phyloP scores from a whole-genome alignment of 2,888 invertebrate genomes.

The Tenthredo amoena region DNA sequence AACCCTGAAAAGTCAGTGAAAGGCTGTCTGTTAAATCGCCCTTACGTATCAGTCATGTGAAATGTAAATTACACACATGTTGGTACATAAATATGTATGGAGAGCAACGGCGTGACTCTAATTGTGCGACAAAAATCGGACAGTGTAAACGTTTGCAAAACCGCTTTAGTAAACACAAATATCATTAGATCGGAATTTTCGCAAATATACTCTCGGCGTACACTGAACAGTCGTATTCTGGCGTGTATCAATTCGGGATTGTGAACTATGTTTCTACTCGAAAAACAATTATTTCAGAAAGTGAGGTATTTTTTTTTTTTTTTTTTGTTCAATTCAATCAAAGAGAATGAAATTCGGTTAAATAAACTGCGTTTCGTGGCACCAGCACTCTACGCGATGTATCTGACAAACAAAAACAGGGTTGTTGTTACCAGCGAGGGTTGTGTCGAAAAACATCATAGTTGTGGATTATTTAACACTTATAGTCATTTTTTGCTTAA shows the following conservation, averaged over 20 bases:
- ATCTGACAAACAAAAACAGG: neutral
- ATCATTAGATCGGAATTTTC: constrained; percentile 6
- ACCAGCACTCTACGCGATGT: neutral
- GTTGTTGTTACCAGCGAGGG: neutral
- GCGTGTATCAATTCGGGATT: neutral
- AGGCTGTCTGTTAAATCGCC: neutral
- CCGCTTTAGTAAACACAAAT: constrained; percentile 3
- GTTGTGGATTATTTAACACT: neutral
- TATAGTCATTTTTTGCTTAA: neutral
- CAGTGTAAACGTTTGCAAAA: constrained; percentile 3
- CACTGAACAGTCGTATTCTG: neutral
- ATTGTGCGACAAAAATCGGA: neutral
- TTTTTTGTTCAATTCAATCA: neutral
- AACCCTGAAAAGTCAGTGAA: neutral
- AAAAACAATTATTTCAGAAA: neutral
- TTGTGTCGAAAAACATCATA: neutral
- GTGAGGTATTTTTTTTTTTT: neutral
- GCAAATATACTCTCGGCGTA: neutral
- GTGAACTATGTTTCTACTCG: neutral
- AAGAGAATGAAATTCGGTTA: neutral
- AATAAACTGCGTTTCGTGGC: neutral
- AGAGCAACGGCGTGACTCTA: neutral
- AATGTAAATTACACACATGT: neutral
- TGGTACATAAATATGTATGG: neutral
- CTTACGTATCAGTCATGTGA: neutral